Percentiles rank a stretch among this genome's conserved stretches.
phyloP scores from a whole-genome alignment of 2,797 vertebrate genomes.

The Spinibarbus caldwelli region DNA sequence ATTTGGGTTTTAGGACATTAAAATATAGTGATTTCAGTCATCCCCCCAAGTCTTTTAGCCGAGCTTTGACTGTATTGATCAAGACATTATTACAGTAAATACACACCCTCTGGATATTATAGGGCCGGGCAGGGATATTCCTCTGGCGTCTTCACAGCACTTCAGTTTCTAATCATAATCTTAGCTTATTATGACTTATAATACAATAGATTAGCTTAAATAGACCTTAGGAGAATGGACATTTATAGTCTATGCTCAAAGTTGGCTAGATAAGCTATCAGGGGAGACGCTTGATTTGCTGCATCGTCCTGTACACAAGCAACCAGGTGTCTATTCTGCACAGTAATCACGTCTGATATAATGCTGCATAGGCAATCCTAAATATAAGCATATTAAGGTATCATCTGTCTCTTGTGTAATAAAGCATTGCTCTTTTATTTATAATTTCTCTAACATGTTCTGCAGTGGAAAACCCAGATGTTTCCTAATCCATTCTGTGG shows the following conservation, averaged over 20 bases:
- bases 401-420: background rate
- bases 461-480: slow-evolving; percentile 2
- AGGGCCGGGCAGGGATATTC: slow-evolving; percentile 2
- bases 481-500: slow-evolving; percentile 6
- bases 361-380: slow-evolving; percentile 26
- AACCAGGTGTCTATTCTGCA: slow-evolving; percentile 34
- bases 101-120: background rate
- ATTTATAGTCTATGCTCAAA: slow-evolving; percentile 1
- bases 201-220: slow-evolving; percentile 13
- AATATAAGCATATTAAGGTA: slow-evolving; percentile 33
- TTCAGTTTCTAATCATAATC: background rate
- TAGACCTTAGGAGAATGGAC: background rate
- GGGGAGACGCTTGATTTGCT: slow-evolving; percentile 32
- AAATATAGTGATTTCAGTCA: background rate
- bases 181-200: slow-evolving; percentile 22
- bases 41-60: background rate
- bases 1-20: slow-evolving; percentile 16
- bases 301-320: slow-evolving; percentile 39
- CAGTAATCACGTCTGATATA: slow-evolving; percentile 20
- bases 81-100: slow-evolving; percentile 14
- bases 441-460: slow-evolving; percentile 13
- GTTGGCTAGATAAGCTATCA: slow-evolving; percentile 8
- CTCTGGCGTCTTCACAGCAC: background rate
- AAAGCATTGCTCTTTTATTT: slow-evolving; percentile 25
- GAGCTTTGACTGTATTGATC: slow-evolving; percentile 14